Evolutionary conservation across 2,888 invertebrate genomes (phyloP).

Genomic region (Pheosia gnoma): DNA sequence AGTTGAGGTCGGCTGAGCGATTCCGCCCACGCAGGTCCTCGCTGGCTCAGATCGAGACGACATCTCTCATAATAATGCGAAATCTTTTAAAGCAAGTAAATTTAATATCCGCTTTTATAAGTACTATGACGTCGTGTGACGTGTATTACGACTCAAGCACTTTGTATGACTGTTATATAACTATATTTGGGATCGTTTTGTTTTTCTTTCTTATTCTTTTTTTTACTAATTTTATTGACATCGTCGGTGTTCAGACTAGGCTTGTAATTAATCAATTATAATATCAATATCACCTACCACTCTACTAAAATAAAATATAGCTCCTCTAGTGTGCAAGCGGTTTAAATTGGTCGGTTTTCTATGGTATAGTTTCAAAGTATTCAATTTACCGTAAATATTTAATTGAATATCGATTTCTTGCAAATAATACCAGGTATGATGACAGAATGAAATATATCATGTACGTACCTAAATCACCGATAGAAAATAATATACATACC

Average conservation of each 20-base stretch:
- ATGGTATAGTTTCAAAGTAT: too few relatives aligned
- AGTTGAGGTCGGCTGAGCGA: slow-evolving; percentile 13
- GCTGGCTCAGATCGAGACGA: slow-evolving; percentile 23
- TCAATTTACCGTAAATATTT: too few relatives aligned
- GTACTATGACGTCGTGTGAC: slow-evolving; percentile 12
- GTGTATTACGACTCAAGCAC: not conserved
- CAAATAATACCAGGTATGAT: not conserved
- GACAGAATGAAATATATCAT: not conserved
- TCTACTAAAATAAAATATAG: too few relatives aligned
- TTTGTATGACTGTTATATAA: not conserved
- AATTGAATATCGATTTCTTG: not conserved
- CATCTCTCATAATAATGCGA: slow-evolving; percentile 28
- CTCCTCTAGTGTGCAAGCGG: too few relatives aligned
- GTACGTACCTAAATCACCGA: not conserved
- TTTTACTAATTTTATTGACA: too few relatives aligned
- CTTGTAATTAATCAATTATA: too few relatives aligned
- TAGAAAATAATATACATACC: not conserved
- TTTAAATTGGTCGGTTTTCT: too few relatives aligned
- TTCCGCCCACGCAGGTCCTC: slow-evolving; percentile 53
- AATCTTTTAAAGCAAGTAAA: slow-evolving; percentile 39
- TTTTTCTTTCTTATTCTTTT: too few relatives aligned
- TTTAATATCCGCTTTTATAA: slow-evolving; percentile 35
- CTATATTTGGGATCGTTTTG: too few relatives aligned
- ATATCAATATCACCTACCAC: too few relatives aligned
- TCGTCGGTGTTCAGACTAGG: too few relatives aligned